Base-by-base conservation (phyloP, 2,113 vertebrate genomes). In the Martes martes region DNA sequence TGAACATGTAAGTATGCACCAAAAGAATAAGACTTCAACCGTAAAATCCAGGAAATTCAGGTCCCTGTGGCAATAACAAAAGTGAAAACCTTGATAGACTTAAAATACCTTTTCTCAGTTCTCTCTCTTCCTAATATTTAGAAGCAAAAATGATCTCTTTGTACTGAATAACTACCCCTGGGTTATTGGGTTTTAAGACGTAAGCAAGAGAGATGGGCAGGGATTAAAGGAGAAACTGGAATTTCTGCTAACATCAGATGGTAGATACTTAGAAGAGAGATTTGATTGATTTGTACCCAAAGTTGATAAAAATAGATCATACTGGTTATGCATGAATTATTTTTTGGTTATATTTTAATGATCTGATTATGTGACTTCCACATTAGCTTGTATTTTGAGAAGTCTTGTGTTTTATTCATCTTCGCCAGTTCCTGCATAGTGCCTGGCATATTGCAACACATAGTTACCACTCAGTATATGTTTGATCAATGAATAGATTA, bases 401-500 rank as follows among this genome's bases (percentile, higher is more conserved):
- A 95, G 26, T 84, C 11, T 21, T 88, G 11, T 65, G n/a, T 45
- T 93, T 94, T 85, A 78, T 94, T 94, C 69, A 52, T 19, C 8
- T 91, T 19, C 50, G 36, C 28, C 26, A 92, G 36, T 26, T 88
- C n/a, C 57, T 88, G 16, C 84, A 76, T 81, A 85, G 47, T 90
- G 23, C 24, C 26, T 91, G 23, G 31, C 45, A 71, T 85, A 85
- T 76, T 87, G 55, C 74, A 90, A 80, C 36, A 89, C 52, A 87
- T 14, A 94, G 74, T 89, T 95, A 90, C 83, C 61, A 79, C 31
- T 84, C 31, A 69, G 28, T 26, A n/a, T 91, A 47, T 61, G 19
- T 74, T 95, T 78, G 26, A 73, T 81, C 59, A 93, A 81, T 91
- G 45, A 96, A 81, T 61, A 73, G 65, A 81, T 87, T 94, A 94